Base-by-base conservation (phyloP, 2,797 vertebrate species). In the Eutrigla gurnardus region DNA sequence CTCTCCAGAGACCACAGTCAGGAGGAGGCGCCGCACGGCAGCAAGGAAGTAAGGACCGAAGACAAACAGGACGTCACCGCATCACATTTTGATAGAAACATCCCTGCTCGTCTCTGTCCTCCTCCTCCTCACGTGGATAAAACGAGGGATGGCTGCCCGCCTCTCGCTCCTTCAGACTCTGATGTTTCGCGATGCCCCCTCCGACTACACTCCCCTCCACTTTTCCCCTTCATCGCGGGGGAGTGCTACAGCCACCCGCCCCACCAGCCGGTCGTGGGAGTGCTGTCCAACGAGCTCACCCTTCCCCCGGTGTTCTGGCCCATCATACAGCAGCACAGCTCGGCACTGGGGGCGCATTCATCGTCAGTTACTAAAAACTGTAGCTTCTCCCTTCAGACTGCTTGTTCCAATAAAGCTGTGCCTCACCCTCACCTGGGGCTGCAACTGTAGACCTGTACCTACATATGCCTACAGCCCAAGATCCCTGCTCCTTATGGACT, bases 291-390 rank as follows among this genome's bases (percentile, higher is more conserved):
- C 0, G 91, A 94, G 40, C 77, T 93, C 6, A 59, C 88, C 60
- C 84, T 92, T 58, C 86, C 91, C 13, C 90, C 92, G 0, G 36
- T 90, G 25, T 94, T 93, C 78, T 92, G 94, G 93, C 94, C 94
- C 18, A 6, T 94, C 46, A 67, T 92, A 43, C 93, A 89, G 57
- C 93, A 93, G 75, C 92, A 88, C 40, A 69, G 77, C 77, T 78
- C 87, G 5, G 15, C 66, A 39, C 62, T 86, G 17, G 78, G 88
- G 67, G 33, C 60, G 69, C 83, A 81, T 60, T 64, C 82, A 3
- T 53, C 78, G 11, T 37, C 87, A 10, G 12, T 85, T 43, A 75
- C 67, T 60, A 93, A 93, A 90, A 91, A 86, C 86, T 87, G 86
- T 71, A 91, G 85, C 84, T 46, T 91, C 50, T 83, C 89, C 61